Evolutionary conservation across 2,888 invertebrate species (phyloP).

Genomic region (Drosophila anceps): DNA sequence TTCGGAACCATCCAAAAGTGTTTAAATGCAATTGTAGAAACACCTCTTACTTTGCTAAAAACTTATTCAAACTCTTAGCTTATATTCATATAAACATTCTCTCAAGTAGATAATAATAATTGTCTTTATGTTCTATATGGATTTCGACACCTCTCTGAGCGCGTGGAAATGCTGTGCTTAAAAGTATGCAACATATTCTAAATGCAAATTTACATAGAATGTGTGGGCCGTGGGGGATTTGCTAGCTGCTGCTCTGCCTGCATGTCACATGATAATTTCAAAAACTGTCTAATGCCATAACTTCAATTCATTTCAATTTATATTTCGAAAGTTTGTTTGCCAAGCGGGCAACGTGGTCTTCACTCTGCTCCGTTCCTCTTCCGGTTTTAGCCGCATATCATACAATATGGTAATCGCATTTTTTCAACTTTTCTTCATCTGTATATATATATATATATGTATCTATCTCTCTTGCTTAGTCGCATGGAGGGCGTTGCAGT

Average conservation of each 20-base stretch:
- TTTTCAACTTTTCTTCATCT: conserved; percentile 20
- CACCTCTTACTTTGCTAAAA: not conserved
- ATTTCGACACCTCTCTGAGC: not conserved
- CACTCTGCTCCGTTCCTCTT: conserved; percentile 27
- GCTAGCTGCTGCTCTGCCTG: conserved; percentile 47
- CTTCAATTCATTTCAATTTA: conserved; percentile 82
- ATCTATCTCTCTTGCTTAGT: conserved; percentile 26
- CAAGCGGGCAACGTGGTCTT: conserved; percentile 36
- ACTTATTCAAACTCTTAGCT: not conserved
- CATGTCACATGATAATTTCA: conserved; percentile 80
- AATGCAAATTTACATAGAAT: conserved; percentile 75
- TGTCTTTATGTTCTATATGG: not conserved
- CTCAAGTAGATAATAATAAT: not conserved
- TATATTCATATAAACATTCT: not conserved
- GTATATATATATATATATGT: not conserved
- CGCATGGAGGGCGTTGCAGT: conserved; percentile 71
- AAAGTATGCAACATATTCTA: conserved; percentile 74
- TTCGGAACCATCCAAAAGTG: too few species aligned
- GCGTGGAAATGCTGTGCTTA: conserved; percentile 16
- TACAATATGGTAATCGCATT: conserved; percentile 74
- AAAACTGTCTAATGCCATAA: conserved; percentile 78
- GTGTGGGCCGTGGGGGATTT: not conserved
- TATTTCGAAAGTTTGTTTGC: conserved; percentile 69
- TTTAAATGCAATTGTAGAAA: not conserved
- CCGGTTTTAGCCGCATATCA: conserved; percentile 69